Percentiles rank a stretch among this genome's conserved stretches.
Conservation (phyloP, 2,797 vertebrate species). For the Hydrophis major region DNA sequence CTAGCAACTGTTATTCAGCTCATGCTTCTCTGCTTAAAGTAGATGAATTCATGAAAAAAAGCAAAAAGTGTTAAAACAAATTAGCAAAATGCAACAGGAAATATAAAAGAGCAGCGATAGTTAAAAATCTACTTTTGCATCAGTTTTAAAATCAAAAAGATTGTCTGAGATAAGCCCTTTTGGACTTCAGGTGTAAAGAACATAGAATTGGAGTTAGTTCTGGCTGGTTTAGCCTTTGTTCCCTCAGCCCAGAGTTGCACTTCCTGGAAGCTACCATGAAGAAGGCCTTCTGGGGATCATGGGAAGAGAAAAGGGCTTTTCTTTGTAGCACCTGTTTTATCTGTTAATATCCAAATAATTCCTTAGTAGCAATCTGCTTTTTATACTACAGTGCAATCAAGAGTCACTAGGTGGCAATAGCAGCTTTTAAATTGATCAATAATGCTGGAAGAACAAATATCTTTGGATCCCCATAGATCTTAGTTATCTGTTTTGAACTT, state of each 20-base stretch:
- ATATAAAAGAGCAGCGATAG: not conserved
- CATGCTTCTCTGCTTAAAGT: not conserved
- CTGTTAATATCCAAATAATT: not conserved
- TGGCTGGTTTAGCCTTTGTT: not conserved
- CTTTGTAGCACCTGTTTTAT: not conserved
- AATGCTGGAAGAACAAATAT: slow-evolving; percentile 41
- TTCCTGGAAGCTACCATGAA: not conserved
- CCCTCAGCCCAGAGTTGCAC: not conserved
- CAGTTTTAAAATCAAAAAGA: not conserved
- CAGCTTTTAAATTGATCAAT: not conserved
- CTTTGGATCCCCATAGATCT: slow-evolving; percentile 46
- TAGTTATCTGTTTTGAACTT: slow-evolving; percentile 51
- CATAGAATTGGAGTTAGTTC: not conserved
- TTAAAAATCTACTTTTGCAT: not conserved
- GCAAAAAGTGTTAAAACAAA: not conserved
- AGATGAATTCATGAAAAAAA: not conserved
- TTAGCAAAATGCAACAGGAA: not conserved
- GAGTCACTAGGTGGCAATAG: slow-evolving; percentile 59
- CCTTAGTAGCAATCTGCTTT: not conserved
- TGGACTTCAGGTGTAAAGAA: not conserved
- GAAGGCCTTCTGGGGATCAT: not conserved
- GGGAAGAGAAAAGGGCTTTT: not conserved
- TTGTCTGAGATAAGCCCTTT: not conserved
- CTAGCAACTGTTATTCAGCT: not conserved
- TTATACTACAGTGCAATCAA: slow-evolving; percentile 39